Evolutionary conservation across 2,888 invertebrate genomes (phyloP).

Genomic region (Athalia cordata): DNA sequence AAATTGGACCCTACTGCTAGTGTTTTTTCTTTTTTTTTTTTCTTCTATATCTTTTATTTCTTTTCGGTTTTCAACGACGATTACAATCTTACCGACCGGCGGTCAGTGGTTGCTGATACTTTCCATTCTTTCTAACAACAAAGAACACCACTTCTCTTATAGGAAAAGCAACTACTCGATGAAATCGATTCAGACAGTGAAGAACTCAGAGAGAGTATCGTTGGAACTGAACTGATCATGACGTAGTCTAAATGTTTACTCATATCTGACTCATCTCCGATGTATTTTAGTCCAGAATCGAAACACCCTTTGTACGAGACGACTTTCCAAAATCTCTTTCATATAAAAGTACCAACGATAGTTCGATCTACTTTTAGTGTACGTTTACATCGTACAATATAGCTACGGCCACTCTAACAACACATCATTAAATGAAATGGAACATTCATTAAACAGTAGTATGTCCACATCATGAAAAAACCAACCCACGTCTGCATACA

Average conservation of each 20-base stretch:
- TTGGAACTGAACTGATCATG: slow-evolving; percentile 13
- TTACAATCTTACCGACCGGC: slow-evolving; percentile 41
- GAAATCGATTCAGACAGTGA: slow-evolving; percentile 17
- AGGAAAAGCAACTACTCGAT: slow-evolving; percentile 14
- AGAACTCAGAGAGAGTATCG: background rate
- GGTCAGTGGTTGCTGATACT: slow-evolving; percentile 5
- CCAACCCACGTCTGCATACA: background rate
- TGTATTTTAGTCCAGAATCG: too few species aligned
- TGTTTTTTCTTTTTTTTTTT: slow-evolving; percentile 3
- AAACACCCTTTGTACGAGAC: background rate
- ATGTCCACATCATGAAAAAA: background rate
- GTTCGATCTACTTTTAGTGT: too few species aligned
- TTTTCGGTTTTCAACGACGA: background rate
- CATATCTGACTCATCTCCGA: too few species aligned
- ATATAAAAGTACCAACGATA: too few species aligned
- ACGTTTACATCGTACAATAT: background rate
- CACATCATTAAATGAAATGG: slow-evolving; percentile 22
- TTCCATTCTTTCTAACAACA: slow-evolving; percentile 17
- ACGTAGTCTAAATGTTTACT: too few species aligned
- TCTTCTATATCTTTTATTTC: too few species aligned
- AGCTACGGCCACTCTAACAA: background rate
- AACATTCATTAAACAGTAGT: slow-evolving; percentile 15
- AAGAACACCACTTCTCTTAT: slow-evolving; percentile 7
- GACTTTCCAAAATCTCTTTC: background rate
- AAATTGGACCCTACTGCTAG: slow-evolving; percentile 51